Conservation (phyloP, 2,888 invertebrate genomes). For the Epinotia ramella region DNA sequence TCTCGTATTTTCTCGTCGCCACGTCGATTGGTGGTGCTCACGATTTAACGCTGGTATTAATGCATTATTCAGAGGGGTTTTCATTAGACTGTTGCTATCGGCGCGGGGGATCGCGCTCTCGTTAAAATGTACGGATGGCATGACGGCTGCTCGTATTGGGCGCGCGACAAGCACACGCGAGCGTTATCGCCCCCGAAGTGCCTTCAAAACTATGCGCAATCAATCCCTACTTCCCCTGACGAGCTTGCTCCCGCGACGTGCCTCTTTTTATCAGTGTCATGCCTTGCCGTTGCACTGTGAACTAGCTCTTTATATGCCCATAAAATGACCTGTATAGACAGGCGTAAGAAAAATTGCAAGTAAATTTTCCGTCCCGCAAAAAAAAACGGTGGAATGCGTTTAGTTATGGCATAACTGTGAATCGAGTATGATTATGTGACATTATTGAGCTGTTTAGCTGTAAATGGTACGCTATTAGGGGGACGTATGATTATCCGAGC, state of each 20-base stretch:
- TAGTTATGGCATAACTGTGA: constrained; percentile 30
- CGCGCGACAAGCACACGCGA: constrained; percentile 64
- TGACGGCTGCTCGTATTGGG: constrained; percentile 80
- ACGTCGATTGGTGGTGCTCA: constrained; percentile 80
- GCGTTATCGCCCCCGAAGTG: constrained; percentile 60
- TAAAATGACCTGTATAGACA: neutral
- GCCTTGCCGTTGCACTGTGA: neutral
- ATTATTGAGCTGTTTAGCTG: constrained; percentile 45
- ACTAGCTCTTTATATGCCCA: neutral
- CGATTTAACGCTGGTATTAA: constrained; percentile 85
- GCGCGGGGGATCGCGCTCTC: constrained; percentile 80
- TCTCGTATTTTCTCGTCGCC: constrained; percentile 78
- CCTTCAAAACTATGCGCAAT: constrained; percentile 57
- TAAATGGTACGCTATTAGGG: constrained; percentile 45
- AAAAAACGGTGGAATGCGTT: constrained; percentile 7
- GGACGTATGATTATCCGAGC: constrained; percentile 64
- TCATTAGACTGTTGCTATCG: constrained; percentile 83
- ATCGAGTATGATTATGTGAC: constrained; percentile 37
- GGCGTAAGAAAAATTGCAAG: neutral
- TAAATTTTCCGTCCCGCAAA: neutral
- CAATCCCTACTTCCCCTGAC: constrained; percentile 54
- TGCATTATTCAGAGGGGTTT: constrained; percentile 85
- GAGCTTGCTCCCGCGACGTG: constrained; percentile 53
- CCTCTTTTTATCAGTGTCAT: constrained; percentile 46
- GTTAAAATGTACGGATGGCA: constrained; percentile 84